A percentile compares a stretch with the other conserved stretches of the same genome.
phyloP scores from a whole-genome alignment of 92 coral and sea anemone species.

The Epizoanthus illoricatus region DNA sequence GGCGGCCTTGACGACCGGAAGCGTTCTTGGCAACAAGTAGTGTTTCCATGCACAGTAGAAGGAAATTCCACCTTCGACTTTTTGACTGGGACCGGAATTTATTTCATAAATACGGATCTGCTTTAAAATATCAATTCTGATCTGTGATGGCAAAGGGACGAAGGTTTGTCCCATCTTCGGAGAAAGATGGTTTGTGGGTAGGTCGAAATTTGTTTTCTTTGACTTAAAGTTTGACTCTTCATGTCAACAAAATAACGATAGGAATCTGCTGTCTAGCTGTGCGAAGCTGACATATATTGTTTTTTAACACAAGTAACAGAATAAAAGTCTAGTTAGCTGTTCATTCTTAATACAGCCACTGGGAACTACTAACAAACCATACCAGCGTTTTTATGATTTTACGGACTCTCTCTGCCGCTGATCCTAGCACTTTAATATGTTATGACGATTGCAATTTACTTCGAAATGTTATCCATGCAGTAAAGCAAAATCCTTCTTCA shows the following conservation, averaged over 20 bases:
- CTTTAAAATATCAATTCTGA: background rate
- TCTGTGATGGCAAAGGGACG: slow-evolving; percentile 84
- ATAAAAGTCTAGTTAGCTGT: too few species aligned
- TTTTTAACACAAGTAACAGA: too few species aligned
- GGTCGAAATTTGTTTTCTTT: slow-evolving; percentile 21
- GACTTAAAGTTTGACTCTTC: background rate
- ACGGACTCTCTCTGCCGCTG: too few species aligned
- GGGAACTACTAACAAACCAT: too few species aligned
- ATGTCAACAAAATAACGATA: background rate
- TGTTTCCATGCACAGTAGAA: too few species aligned
- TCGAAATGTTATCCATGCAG: too few species aligned
- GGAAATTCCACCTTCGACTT: background rate
- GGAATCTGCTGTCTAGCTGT: background rate
- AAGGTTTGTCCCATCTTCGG: slow-evolving; percentile 75
- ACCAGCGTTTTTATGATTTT: too few species aligned
- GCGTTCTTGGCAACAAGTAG: slow-evolving; percentile 29
- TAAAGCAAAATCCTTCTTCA: too few species aligned
- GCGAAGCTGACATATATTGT: too few species aligned
- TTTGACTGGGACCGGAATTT: slow-evolving; percentile 8
- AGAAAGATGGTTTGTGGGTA: slow-evolving; percentile 85
- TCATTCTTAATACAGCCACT: too few species aligned
- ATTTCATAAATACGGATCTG: background rate
- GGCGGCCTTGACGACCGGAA: slow-evolving; percentile 11
- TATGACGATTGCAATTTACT: too few species aligned
- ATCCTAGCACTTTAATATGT: too few species aligned